Conservation (phyloP, 2,888 invertebrate species). For the Tetropium fuscum region DNA sequence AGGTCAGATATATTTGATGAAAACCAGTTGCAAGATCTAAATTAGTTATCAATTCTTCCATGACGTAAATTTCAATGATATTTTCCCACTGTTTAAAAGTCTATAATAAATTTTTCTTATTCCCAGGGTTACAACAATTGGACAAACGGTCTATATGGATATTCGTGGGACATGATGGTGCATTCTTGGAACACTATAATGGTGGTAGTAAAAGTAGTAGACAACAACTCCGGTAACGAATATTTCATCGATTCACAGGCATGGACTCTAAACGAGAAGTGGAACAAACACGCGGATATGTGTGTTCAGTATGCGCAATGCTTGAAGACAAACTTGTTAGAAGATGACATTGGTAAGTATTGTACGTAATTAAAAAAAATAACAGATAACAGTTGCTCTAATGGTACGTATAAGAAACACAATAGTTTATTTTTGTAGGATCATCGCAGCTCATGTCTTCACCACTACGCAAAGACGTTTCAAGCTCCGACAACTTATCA, state of each 20-base stretch:
- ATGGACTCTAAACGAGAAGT: conserved; percentile 79
- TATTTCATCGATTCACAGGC: conserved; percentile 82
- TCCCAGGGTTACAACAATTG: conserved; percentile 92
- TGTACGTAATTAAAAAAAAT: too few species aligned
- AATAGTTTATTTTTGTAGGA: conserved; percentile 6
- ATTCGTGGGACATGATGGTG: conserved; percentile 99
- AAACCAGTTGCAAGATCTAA: too few species aligned
- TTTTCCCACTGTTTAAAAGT: too few species aligned
- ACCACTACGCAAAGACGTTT: conserved; percentile 3
- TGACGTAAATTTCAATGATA: too few species aligned
- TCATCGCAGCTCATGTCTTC: too few species aligned
- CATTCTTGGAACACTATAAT: conserved; percentile 87
- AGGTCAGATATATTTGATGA: too few species aligned
- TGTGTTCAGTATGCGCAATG: conserved; percentile 87
- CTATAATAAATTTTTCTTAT: too few species aligned
- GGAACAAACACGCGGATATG: conserved; percentile 91
- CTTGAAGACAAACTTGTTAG: conserved; percentile 71
- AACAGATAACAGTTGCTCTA: too few species aligned
- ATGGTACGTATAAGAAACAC: too few species aligned
- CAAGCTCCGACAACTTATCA: conserved; percentile 71
- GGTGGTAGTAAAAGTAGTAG: conserved; percentile 81
- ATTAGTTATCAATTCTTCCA: too few species aligned
- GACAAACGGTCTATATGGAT: conserved; percentile 94
- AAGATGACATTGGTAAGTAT: conserved; percentile 47
- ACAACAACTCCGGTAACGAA: conserved; percentile 75